A percentile compares a stretch with the other conserved stretches of the same genome.
phyloP scores from a whole-genome alignment of 64 coral and sea anemone genomes.

The Trachythela sp. region DNA sequence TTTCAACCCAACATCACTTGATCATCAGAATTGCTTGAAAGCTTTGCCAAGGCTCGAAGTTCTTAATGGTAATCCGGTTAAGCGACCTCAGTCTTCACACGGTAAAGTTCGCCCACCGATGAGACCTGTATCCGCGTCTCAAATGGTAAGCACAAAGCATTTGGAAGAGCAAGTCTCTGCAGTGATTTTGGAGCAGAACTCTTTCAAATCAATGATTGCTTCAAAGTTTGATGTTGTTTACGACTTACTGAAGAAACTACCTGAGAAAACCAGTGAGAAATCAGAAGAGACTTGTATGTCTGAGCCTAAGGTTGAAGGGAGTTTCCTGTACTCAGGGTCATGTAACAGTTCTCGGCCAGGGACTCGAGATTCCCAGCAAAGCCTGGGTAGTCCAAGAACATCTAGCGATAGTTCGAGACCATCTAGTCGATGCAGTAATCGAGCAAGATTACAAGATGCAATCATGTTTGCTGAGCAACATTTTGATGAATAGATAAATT shows the following conservation, averaged over 20 bases:
- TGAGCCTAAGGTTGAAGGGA: background rate
- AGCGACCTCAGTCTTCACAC: background rate
- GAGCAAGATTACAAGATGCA: constrained; percentile 13
- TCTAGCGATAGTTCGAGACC: background rate
- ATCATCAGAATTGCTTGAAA: background rate
- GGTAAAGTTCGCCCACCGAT: background rate
- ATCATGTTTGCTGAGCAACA: background rate
- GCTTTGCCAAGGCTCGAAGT: background rate
- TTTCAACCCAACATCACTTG: background rate
- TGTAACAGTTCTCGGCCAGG: background rate
- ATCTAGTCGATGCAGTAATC: background rate
- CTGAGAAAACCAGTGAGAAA: background rate
- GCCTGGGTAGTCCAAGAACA: background rate
- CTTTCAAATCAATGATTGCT: constrained; percentile 4
- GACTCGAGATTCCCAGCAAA: background rate
- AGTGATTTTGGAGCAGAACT: background rate
- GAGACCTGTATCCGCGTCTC: constrained; percentile 8
- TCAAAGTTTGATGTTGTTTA: constrained; percentile 5
- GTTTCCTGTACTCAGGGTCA: background rate
- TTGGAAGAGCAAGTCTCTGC: background rate
- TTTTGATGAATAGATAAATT: background rate
- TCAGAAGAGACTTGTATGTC: background rate
- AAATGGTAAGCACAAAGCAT: background rate
- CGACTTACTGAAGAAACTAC: background rate
- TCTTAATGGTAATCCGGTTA: background rate